Evolutionary conservation across 2,888 invertebrate species (phyloP), one percentile per base, ranked within the genome.

Genomic region (Exephanes ischioxanthus): DNA sequence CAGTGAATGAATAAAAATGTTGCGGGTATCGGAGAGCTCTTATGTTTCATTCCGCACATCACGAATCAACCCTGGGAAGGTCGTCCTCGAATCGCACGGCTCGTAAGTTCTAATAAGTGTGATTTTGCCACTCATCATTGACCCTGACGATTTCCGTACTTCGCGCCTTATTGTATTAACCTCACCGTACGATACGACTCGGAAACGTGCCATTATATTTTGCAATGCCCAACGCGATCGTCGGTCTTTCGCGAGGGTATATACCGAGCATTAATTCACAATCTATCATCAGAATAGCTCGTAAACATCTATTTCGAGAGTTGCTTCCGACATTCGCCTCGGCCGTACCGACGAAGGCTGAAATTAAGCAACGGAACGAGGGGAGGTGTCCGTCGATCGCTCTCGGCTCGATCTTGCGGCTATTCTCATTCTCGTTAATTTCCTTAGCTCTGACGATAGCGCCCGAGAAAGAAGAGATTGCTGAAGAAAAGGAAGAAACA

Each of bases 141-240:
- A 68, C 81, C 81, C 81, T 81, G 81, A 81, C 81, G 51, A 81
- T 81, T 75, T 81, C 81, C 81, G 75, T 30, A 33, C 53, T 53
- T 55, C 51, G 7, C 11, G 73, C 22, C 55, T 37, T 66, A 72
- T 72, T 72, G 80, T 80, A 58, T 58, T 9, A 22, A 22, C 22
- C 22, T 58, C 26, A 58, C 26, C 22, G 26, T 80, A 51, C 33
- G 33, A 48, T 22, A 63, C 14, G n/a, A 14, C 22, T 45, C 63
- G 37, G 30, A 72, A 80, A 72, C 72, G 66, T 67, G 67, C 58
- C 16, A 73, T 80, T 73, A 67, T 67, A 67, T 67, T 41, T 48
- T 33, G 9, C 30, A 67, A 58, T 67, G 33, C 73, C 14, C 58
- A 11, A 11, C 58, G 26, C 58, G 26, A 58, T 58, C 58, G 26